phyloP scores from a whole-genome alignment of 2,113 vertebrate species.

The Mustela lutreola region DNA sequence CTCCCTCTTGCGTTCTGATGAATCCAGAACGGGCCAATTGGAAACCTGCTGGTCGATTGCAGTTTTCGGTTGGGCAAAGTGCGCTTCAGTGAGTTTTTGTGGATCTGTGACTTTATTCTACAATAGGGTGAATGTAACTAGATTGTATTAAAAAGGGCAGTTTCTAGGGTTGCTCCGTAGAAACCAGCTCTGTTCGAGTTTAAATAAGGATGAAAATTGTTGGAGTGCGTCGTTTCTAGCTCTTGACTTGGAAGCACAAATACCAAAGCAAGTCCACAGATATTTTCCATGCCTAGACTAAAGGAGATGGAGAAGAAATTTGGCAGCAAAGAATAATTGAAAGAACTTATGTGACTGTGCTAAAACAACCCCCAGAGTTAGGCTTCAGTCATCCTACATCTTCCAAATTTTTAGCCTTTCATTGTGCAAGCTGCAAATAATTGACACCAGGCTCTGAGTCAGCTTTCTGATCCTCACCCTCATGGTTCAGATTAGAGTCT shows the following conservation, averaged over 20 bases:
- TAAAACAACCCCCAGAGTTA: background rate
- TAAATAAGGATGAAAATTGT: constrained; percentile 5
- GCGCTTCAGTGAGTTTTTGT: background rate
- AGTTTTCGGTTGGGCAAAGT: background rate
- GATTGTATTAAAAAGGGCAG: background rate
- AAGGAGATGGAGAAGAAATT: constrained; percentile 45
- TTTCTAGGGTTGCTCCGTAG: background rate
- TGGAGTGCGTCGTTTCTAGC: background rate
- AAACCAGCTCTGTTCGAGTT: constrained; percentile 34
- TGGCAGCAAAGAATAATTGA: background rate
- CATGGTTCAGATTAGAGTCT: constrained; percentile 75
- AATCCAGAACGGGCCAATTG: background rate
- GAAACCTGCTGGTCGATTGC: background rate
- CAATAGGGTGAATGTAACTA: background rate
- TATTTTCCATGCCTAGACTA: constrained; percentile 4
- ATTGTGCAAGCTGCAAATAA: constrained; percentile 65
- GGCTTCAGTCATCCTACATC: constrained; percentile 25
- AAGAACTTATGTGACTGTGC: constrained; percentile 12
- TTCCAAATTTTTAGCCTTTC: constrained; percentile 66
- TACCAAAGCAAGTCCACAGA: background rate
- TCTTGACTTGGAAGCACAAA: constrained; percentile 17
- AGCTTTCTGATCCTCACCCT: constrained; percentile 80
- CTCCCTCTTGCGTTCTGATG: background rate
- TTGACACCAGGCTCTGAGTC: constrained; percentile 75
- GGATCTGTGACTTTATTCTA: background rate